A percentile compares a stretch with the other conserved stretches of the same genome.
Conservation (phyloP, 1,140 invertebrate genomes). For the Brachionus rotundiformis region DNA sequence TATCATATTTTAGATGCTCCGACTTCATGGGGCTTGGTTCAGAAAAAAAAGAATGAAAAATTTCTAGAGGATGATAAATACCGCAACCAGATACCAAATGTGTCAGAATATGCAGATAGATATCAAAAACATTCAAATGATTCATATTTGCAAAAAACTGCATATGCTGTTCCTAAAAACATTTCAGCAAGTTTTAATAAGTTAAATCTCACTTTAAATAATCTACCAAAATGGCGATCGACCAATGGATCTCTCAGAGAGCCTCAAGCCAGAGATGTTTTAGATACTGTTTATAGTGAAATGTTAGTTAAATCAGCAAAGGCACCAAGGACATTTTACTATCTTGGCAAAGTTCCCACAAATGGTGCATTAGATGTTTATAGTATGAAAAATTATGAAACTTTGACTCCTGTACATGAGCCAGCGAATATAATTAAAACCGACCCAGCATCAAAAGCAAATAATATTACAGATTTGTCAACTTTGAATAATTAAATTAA, state of each 20-base stretch:
- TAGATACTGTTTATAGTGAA: constrained; percentile 38
- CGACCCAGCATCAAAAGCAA: neutral
- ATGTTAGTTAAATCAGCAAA: neutral
- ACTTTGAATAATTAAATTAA: constrained; percentile 23
- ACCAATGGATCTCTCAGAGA: constrained; percentile 15
- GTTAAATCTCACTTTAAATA: constrained; percentile 27
- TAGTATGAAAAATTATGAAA: constrained; percentile 49
- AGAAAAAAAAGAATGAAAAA: constrained; percentile 42
- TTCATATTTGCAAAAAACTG: constrained; percentile 4
- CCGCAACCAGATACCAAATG: constrained; percentile 36
- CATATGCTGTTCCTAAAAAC: constrained; percentile 30
- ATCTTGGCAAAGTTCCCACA: constrained; percentile 48
- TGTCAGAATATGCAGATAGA: constrained; percentile 38
- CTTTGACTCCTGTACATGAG: constrained; percentile 35
- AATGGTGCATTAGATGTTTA: constrained; percentile 46
- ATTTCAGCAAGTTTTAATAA: constrained; percentile 48
- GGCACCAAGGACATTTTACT: constrained; percentile 45
- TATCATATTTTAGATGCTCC: neutral
- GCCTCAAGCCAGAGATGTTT: constrained; percentile 25
- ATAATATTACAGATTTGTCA: constrained; percentile 12
- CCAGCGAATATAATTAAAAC: neutral
- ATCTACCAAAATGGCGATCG: constrained; percentile 14
- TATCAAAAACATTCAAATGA: constrained; percentile 38
- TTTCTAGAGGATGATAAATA: constrained; percentile 31
- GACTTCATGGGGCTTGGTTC: constrained; percentile 27